These are phyloP conservation scores for Teinopalpus imperialis DNA, from an alignment of 2,888 invertebrate species.

Conservation along the genomic window DNA sequence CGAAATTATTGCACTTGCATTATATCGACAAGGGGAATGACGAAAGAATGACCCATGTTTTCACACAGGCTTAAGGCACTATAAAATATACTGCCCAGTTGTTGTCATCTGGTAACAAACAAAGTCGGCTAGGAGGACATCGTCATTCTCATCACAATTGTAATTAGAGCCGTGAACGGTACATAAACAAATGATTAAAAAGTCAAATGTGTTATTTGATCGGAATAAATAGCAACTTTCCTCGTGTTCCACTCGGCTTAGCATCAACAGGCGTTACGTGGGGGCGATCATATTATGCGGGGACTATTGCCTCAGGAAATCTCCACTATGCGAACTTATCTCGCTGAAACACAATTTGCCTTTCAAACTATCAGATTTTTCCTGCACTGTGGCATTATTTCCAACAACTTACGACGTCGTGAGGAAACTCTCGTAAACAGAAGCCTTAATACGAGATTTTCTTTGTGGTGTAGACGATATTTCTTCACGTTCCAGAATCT, in stretches of 20 bases:
- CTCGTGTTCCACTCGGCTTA: conserved; percentile 24
- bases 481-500: conserved; percentile 15
- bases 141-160: no score
- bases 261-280: conserved; percentile 11
- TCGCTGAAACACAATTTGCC: conserved; percentile 52
- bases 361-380: conserved; percentile 53
- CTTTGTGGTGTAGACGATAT: conserved; percentile 10
- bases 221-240: no score
- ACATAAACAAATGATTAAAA: no score
- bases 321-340: conserved; percentile 34
- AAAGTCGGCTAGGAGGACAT: no score
- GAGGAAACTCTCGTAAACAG: conserved; percentile 10
- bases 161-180: no score
- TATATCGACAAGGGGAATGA: no score
- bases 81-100: no score
- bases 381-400: conserved; percentile 47
- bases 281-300: conserved; percentile 44
- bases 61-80: no score
- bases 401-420: conserved; percentile 43
- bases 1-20: no score
- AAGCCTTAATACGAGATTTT: conserved; percentile 19
- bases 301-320: conserved; percentile 36
- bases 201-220: no score
- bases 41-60: no score
- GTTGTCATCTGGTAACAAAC: no score